phyloP scores from a whole-genome alignment of 35 echinoderm and acorn worm species.

The Heliocidaris tuberculata region DNA sequence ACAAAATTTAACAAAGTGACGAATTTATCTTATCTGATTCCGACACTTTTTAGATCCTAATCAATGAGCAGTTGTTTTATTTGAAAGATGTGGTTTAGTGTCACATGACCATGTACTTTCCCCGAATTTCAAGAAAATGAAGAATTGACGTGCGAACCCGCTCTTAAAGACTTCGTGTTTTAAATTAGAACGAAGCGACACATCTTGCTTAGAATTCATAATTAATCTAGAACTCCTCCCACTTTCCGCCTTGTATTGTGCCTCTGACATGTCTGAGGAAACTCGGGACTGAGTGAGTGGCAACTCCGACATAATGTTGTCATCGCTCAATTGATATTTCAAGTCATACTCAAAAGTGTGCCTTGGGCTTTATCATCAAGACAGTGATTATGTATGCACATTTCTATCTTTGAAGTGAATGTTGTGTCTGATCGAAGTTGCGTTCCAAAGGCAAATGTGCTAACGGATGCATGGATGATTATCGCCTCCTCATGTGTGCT shows the following conservation, averaged over 20 bases:
- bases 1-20: no score
- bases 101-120: no score
- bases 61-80: no score
- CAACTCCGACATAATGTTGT: background rate
- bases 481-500: background rate
- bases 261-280: background rate
- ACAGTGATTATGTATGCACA: conserved; percentile 5
- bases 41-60: no score
- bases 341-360: background rate
- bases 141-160: no score
- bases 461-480: background rate
- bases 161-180: no score
- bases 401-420: background rate
- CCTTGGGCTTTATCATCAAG: background rate
- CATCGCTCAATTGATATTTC: conserved; percentile 2
- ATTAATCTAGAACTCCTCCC: background rate
- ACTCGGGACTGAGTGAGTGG: background rate
- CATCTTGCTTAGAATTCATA: background rate
- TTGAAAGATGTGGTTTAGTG: no score
- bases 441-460: background rate
- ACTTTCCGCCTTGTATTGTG: background rate
- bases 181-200: no score
- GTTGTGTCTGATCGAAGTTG: background rate
- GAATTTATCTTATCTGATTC: no score
- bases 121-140: no score